phyloP scores from a whole-genome alignment of 1,140 invertebrate species.

The Drosophila tristis region DNA sequence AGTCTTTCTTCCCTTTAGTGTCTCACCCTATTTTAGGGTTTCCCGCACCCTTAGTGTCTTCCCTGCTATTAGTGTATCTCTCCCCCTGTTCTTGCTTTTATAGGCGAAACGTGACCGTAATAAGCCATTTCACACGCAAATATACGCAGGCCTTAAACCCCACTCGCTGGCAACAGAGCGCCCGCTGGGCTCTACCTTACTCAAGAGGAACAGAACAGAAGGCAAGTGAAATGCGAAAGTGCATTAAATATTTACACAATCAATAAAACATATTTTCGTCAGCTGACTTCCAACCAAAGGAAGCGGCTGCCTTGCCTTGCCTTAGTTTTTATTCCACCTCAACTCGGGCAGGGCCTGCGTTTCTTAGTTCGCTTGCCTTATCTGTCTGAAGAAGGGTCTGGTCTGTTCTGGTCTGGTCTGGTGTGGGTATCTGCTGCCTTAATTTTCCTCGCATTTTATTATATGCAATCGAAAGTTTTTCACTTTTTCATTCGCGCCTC shows the following conservation, averaged over 20 bases:
- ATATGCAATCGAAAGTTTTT: constrained; percentile 43
- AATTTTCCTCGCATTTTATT: constrained; percentile 24
- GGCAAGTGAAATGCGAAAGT: constrained; percentile 29
- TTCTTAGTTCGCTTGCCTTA: no score
- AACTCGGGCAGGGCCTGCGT: no score
- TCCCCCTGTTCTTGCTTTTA: constrained; percentile 9
- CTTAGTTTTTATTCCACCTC: no score
- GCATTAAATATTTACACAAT: constrained; percentile 54
- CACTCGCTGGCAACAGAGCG: constrained; percentile 4
- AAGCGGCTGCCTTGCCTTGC: no score
- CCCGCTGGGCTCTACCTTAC: neutral
- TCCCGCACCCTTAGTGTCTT: no score
- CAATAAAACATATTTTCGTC: constrained; percentile 48
- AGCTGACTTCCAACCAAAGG: neutral
- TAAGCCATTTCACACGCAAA: constrained; percentile 49
- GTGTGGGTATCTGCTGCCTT: no score
- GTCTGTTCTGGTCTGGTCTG: no score
- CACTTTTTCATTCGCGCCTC: constrained; percentile 27
- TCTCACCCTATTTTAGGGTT: no score
- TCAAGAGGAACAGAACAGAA: no score
- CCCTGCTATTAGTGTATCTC: no score
- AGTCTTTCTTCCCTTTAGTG: no score
- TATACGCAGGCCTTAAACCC: constrained; percentile 5
- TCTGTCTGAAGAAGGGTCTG: no score
- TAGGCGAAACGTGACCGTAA: constrained; percentile 42